Conservation (phyloP, 2,888 invertebrate species). For the Cosmia pyralina region DNA sequence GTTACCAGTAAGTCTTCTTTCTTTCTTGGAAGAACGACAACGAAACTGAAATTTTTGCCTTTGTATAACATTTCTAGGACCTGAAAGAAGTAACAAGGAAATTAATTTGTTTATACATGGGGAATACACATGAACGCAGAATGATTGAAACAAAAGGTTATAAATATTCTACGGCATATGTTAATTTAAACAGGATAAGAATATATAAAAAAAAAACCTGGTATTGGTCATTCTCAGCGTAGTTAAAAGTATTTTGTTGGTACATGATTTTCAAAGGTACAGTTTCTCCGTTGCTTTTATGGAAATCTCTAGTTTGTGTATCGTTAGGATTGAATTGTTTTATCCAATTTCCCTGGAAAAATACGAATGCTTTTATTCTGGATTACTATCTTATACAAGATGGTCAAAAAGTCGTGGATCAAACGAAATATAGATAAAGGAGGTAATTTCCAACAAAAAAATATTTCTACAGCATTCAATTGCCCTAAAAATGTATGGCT, state of each 20-base stretch:
- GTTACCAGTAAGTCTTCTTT: conserved; percentile 46
- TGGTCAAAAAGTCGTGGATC: too few relatives aligned
- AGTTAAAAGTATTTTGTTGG: conserved; percentile 62
- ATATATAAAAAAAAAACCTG: conserved; percentile 52
- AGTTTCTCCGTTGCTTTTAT: conserved; percentile 54
- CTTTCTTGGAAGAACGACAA: conserved; percentile 66
- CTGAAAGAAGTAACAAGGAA: conserved; percentile 61
- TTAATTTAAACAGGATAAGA: not conserved
- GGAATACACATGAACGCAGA: not conserved
- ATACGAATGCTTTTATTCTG: not conserved
- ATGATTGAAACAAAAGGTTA: not conserved
- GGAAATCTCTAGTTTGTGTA: conserved; percentile 63
- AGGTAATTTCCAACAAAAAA: too few relatives aligned
- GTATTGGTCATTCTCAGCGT: conserved; percentile 50
- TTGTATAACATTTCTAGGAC: conserved; percentile 69
- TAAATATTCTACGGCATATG: not conserved
- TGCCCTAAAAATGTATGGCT: too few relatives aligned
- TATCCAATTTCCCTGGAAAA: conserved; percentile 67
- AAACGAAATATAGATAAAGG: too few relatives aligned
- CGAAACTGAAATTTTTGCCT: conserved; percentile 64
- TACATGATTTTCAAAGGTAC: conserved; percentile 65
- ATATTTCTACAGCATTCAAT: too few relatives aligned
- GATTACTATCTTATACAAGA: too few relatives aligned
- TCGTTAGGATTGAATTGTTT: conserved; percentile 60
- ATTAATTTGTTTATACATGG: not conserved